Percentiles rank a stretch among this genome's conserved stretches.
Conservation (phyloP, 2,113 vertebrate genomes). For the Sturnus vulgaris region DNA sequence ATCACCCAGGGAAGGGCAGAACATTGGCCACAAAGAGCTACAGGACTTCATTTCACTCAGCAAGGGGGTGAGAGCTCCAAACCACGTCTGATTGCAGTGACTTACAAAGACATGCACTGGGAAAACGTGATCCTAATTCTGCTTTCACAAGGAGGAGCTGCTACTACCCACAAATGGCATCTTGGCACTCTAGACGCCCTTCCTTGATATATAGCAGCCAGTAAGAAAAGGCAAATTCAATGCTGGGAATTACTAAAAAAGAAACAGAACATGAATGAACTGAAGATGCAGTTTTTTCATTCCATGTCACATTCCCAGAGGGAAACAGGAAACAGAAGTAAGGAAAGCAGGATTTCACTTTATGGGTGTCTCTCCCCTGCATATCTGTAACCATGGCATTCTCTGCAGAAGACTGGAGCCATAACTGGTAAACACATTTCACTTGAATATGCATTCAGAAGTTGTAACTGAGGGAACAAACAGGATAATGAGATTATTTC, state of each 20-base stretch:
- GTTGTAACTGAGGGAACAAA: neutral
- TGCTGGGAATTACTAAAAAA: neutral
- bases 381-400: neutral
- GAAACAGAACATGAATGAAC: neutral
- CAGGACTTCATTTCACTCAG: neutral
- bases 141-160: neutral
- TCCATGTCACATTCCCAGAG: neutral
- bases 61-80: neutral
- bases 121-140: neutral
- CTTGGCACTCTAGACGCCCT: neutral
- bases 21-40: neutral
- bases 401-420: neutral
- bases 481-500: neutral
- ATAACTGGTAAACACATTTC: neutral
- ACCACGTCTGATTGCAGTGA: neutral
- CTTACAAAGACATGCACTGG: neutral
- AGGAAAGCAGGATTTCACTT: neutral
- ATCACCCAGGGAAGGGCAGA: neutral
- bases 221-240: neutral
- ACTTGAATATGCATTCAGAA: neutral
- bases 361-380: too few species aligned
- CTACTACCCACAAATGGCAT: neutral
- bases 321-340: neutral
- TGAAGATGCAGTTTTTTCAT: neutral
- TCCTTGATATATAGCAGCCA: too few species aligned